These are phyloP conservation scores for Drosophila buzzatii DNA, from an alignment of 2,888 invertebrate genomes.

Conservation along the genomic window DNA sequence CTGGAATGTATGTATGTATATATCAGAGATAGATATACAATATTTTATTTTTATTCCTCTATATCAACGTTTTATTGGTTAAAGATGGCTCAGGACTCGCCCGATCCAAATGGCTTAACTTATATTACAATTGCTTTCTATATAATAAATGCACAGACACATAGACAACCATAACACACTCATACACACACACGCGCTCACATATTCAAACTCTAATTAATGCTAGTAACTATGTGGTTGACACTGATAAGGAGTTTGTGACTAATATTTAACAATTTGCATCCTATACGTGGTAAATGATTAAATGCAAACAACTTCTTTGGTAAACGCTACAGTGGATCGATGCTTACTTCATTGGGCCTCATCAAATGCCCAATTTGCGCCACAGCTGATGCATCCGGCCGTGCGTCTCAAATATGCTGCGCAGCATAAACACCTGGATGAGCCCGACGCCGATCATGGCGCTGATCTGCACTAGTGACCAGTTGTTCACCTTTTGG, in stretches of 20 bases:
- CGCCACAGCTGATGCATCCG: constrained; percentile 83
- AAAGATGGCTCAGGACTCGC: constrained; percentile 24
- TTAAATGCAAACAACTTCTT: constrained; percentile 48
- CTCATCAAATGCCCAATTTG: constrained; percentile 80
- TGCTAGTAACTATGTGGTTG: constrained; percentile 48
- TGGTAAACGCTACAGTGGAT: constrained; percentile 39
- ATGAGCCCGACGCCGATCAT: constrained; percentile 91
- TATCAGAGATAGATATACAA: not conserved
- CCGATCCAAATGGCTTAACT: constrained; percentile 13
- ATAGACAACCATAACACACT: constrained; percentile 2
- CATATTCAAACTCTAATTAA: constrained; percentile 25
- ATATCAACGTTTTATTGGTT: constrained; percentile 48
- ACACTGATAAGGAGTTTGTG: constrained; percentile 53
- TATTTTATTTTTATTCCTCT: not conserved
- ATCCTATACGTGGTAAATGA: constrained; percentile 11
- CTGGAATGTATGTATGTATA: not conserved
- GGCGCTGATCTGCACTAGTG: constrained; percentile 89
- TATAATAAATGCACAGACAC: constrained; percentile 52
- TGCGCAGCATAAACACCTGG: constrained; percentile 92
- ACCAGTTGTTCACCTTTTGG: constrained; percentile 93
- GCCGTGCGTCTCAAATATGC: constrained; percentile 89
- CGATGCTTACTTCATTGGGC: not conserved
- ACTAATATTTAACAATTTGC: constrained; percentile 42
- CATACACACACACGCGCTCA: constrained; percentile 6
- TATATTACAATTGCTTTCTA: constrained; percentile 49